Conservation (phyloP, 2,113 vertebrate genomes). For the Manacus vitellinus region DNA sequence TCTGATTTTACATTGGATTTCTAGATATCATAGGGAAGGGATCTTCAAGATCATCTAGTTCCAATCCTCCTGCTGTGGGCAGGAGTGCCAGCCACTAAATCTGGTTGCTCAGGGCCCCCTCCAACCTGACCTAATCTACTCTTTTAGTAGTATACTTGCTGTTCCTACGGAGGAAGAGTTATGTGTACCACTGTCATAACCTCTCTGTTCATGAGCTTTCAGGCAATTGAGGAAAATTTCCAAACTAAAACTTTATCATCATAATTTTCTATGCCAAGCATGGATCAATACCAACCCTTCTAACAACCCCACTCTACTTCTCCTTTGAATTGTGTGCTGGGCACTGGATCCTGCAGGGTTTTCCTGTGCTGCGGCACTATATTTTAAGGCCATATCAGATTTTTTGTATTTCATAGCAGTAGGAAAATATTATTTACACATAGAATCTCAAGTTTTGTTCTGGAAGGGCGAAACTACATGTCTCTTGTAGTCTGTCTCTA, state of each 20-base stretch:
- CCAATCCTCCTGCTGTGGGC: fast-evolving
- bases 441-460: background rate
- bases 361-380: background rate
- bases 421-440: background rate
- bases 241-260: background rate
- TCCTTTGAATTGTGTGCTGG: background rate
- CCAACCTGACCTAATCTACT: too few relatives aligned
- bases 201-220: background rate
- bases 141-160: background rate
- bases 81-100: background rate
- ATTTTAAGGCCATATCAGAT: background rate
- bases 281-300: background rate
- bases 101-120: background rate
- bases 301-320: background rate
- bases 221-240: background rate
- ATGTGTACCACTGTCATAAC: background rate
- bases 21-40: background rate
- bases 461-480: background rate
- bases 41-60: background rate
- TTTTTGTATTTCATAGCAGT: background rate
- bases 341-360: background rate
- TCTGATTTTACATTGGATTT: background rate
- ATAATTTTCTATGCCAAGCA: background rate
- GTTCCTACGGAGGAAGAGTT: background rate
- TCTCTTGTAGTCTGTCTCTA: background rate